A percentile compares a stretch with the other conserved stretches of the same genome.
Evolutionary conservation across 2,888 invertebrate species (phyloP).

Genomic region (Nineta flava): DNA sequence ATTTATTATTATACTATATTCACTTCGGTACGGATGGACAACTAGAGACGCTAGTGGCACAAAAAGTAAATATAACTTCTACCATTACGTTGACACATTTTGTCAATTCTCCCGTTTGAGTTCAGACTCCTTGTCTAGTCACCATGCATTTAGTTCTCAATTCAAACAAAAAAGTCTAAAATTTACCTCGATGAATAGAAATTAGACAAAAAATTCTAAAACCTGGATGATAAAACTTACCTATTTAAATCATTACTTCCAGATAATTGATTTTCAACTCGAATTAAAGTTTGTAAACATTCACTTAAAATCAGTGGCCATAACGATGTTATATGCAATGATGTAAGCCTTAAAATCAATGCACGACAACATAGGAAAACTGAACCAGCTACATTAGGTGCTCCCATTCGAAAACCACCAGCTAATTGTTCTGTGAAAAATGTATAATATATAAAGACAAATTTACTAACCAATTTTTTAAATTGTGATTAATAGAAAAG

Average conservation of each 20-base stretch:
- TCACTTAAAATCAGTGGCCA: constrained; percentile 89
- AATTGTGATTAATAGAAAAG: too few species aligned
- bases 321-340: constrained; percentile 67
- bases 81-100: too few species aligned
- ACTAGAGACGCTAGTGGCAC: too few species aligned
- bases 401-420: constrained; percentile 59
- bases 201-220: too few species aligned
- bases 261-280: constrained; percentile 69
- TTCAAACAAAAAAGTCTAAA: too few species aligned
- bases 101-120: too few species aligned
- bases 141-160: too few species aligned
- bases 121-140: too few species aligned
- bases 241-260: constrained; percentile 61
- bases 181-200: too few species aligned
- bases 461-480: not conserved
- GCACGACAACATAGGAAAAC: constrained; percentile 82
- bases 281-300: constrained; percentile 73
- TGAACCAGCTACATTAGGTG: constrained; percentile 64
- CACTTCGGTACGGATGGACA: too few species aligned
- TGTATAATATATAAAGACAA: not conserved
- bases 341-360: constrained; percentile 66
- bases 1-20: too few species aligned
- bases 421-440: constrained; percentile 58
- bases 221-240: constrained; percentile 34
- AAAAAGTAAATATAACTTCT: too few species aligned